phyloP scores from a whole-genome alignment of 2,797 vertebrate species.

The Geotrypetes seraphini region DNA sequence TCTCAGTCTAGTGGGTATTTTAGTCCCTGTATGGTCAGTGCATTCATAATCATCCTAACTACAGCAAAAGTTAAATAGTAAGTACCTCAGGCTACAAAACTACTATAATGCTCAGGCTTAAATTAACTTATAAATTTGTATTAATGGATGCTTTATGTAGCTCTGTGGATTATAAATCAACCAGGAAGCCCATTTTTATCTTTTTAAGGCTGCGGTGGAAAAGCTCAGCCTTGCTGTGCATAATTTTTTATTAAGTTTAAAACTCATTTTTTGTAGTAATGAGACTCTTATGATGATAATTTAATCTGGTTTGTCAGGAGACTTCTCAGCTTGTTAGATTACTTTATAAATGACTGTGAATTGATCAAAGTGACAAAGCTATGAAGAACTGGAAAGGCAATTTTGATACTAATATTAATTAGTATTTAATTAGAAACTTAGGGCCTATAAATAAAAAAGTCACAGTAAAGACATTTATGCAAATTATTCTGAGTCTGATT shows the following conservation, averaged over 20 bases:
- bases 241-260: constrained; percentile 90
- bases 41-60: constrained; percentile 82
- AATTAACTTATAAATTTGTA: constrained; percentile 83
- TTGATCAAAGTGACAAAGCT: constrained; percentile 90
- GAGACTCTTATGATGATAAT: constrained; percentile 67
- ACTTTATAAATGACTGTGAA: constrained; percentile 88
- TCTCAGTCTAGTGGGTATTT: constrained; percentile 57
- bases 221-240: constrained; percentile 66
- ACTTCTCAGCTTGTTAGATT: constrained; percentile 70
- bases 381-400: constrained; percentile 74
- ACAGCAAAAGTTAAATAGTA: constrained; percentile 84
- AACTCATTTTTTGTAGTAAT: constrained; percentile 55
- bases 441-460: constrained; percentile 73
- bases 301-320: constrained; percentile 84
- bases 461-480: constrained; percentile 49
- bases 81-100: constrained; percentile 64
- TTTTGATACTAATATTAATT: constrained; percentile 89
- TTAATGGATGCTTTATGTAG: constrained; percentile 82
- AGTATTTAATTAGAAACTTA: constrained; percentile 96
- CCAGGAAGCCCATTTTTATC: constrained; percentile 61
- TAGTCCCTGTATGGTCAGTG: constrained; percentile 48
- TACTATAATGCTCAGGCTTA: constrained; percentile 61
- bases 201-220: constrained; percentile 57
- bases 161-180: constrained; percentile 80
- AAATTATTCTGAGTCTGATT: constrained; percentile 42